Percentiles rank a stretch among this genome's conserved stretches.
phyloP scores from a whole-genome alignment of 2,888 invertebrate genomes.

The Tetanocera ferruginea region DNA sequence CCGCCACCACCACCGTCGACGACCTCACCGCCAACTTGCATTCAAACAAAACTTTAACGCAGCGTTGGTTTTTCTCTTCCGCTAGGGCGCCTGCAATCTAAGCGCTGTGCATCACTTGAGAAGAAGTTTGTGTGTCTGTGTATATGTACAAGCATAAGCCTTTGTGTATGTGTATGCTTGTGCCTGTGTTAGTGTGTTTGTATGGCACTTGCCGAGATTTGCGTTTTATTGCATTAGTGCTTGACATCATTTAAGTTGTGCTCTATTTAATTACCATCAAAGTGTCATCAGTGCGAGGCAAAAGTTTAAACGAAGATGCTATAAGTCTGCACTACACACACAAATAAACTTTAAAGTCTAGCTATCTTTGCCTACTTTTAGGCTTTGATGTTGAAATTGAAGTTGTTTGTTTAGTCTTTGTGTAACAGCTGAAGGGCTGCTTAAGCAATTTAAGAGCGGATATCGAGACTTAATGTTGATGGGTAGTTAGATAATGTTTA shows the following conservation, averaged over 20 bases:
- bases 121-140: neutral
- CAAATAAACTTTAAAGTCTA: too few relatives aligned
- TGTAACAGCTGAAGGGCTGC: too few relatives aligned
- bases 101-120: neutral
- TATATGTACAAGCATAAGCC: neutral
- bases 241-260: constrained; percentile 33
- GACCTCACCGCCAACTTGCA: neutral
- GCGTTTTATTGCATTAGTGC: constrained; percentile 32
- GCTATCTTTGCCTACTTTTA: neutral
- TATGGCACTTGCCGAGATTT: constrained; percentile 5
- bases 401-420: too few relatives aligned
- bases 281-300: constrained; percentile 9
- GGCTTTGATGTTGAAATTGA: neutral
- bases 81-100: neutral
- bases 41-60: constrained; percentile 4
- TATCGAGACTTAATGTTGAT: too few relatives aligned
- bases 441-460: too few relatives aligned
- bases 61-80: neutral
- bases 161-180: neutral
- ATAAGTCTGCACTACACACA: neutral
- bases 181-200: neutral
- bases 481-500: too few relatives aligned
- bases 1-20: neutral
- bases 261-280: constrained; percentile 32
- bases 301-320: neutral